These are phyloP conservation scores for Hydrolagus colliei DNA, from an alignment of 2,797 vertebrate genomes.

Conservation along the genomic window DNA sequence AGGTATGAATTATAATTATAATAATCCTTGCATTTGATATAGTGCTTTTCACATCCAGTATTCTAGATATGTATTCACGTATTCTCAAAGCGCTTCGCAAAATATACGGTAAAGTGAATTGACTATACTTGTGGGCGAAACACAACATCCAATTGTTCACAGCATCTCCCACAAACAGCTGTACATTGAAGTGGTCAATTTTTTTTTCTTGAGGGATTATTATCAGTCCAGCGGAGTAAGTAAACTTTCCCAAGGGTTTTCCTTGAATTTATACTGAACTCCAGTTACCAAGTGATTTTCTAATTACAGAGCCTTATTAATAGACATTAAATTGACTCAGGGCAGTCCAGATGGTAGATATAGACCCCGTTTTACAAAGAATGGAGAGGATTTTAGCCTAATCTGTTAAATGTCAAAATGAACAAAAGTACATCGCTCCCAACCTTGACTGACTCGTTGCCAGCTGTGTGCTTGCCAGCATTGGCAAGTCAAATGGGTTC, in stretches of 20 bases:
- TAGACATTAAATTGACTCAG: too few relatives aligned
- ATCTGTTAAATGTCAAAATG: too few relatives aligned
- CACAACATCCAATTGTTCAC: too few relatives aligned
- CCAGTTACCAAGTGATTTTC: too few relatives aligned
- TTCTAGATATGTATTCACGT: neutral
- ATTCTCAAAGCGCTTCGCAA: neutral
- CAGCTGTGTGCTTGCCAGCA: neutral
- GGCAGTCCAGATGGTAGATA: too few relatives aligned
- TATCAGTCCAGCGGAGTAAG: too few relatives aligned
- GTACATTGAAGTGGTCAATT: too few relatives aligned
- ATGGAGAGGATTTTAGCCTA: slow-evolving; percentile 2
- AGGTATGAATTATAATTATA: neutral
- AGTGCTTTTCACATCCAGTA: neutral
- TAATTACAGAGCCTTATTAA: too few relatives aligned
- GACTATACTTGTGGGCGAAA: neutral
- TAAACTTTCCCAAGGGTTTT: too few relatives aligned
- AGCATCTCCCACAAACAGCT: too few relatives aligned
- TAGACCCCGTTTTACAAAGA: neutral
- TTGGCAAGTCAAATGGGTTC: neutral
- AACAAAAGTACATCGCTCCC: neutral
- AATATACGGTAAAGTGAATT: neutral
- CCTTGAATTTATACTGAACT: too few relatives aligned
- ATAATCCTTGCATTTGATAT: neutral
- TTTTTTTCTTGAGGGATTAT: too few relatives aligned
- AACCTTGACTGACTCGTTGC: neutral